Evolutionary conservation across 2,888 invertebrate species (phyloP).

Genomic region (Aphelenchoides bicaudatus): DNA sequence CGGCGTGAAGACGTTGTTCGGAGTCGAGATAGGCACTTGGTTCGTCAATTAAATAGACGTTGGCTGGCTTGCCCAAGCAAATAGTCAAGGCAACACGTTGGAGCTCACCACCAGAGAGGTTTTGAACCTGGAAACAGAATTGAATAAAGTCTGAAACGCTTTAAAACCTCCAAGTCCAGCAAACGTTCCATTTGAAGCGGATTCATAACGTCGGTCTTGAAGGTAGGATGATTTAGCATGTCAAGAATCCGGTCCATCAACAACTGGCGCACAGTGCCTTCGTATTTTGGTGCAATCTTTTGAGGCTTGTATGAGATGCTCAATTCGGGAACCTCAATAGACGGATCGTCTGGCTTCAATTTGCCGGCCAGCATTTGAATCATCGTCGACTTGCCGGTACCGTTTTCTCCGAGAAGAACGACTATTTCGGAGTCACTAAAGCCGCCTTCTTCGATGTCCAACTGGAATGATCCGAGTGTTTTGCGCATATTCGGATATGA

Average conservation of each 20-base stretch:
- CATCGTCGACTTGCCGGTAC: constrained; percentile 98
- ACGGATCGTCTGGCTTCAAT: constrained; percentile 78
- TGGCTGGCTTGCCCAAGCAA: constrained; percentile 95
- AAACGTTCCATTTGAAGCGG: constrained; percentile 57
- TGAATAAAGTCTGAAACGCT: not conserved
- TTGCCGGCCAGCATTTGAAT: constrained; percentile 93
- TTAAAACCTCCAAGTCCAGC: constrained; percentile 46
- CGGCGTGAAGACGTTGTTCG: constrained; percentile 97
- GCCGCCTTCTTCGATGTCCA: constrained; percentile 80
- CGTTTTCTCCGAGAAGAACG: constrained; percentile 90
- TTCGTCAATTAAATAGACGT: constrained; percentile 96
- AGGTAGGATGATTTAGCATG: constrained; percentile 93
- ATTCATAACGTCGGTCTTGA: constrained; percentile 96
- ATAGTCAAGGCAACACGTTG: constrained; percentile 92
- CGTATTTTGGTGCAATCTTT: constrained; percentile 88
- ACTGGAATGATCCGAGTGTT: constrained; percentile 68
- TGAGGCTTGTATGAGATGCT: constrained; percentile 98
- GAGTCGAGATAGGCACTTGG: constrained; percentile 98
- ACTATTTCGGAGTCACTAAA: constrained; percentile 99
- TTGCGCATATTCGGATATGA: constrained; percentile 88
- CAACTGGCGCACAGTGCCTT: constrained; percentile 73
- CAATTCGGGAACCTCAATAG: constrained; percentile 72
- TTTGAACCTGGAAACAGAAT: constrained; percentile 68
- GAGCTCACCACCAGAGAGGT: constrained; percentile 97
- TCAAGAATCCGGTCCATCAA: constrained; percentile 94